Percentiles rank a stretch among this genome's conserved stretches.
phyloP scores from a whole-genome alignment of 1,140 invertebrate species.

The Laupala kohalensis region DNA sequence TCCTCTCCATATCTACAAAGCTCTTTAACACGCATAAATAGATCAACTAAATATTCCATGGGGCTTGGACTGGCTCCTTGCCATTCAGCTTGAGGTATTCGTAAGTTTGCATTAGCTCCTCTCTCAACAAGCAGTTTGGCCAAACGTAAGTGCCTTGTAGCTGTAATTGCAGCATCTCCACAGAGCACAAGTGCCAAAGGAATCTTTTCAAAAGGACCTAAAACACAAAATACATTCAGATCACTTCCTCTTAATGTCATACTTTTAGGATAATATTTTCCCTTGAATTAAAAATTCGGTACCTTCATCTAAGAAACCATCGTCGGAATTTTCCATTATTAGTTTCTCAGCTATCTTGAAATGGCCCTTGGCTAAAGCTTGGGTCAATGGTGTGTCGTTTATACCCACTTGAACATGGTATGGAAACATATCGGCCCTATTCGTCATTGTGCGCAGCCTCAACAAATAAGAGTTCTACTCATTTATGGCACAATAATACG shows the following conservation, averaged over 20 bases:
- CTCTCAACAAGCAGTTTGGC: not conserved
- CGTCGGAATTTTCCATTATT: not conserved
- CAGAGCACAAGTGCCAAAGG: not conserved
- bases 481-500: too few species aligned
- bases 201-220: constrained; percentile 1
- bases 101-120: constrained; percentile 4
- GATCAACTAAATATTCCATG: not conserved
- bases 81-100: not conserved
- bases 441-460: too few species aligned
- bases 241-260: not conserved
- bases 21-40: not conserved
- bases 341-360: not conserved
- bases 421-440: not conserved
- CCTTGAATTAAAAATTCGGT: not conserved
- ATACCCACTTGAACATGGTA: not conserved
- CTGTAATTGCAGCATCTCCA: not conserved
- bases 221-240: not conserved
- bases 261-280: not conserved
- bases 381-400: constrained; percentile 1
- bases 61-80: not conserved
- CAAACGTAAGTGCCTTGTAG: not conserved
- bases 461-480: too few species aligned
- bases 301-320: not conserved
- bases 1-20: not conserved
- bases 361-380: not conserved